These are phyloP conservation scores for Acyrthosiphon pisum DNA, from an alignment of 1,140 invertebrate genomes.

Conservation along the genomic window DNA sequence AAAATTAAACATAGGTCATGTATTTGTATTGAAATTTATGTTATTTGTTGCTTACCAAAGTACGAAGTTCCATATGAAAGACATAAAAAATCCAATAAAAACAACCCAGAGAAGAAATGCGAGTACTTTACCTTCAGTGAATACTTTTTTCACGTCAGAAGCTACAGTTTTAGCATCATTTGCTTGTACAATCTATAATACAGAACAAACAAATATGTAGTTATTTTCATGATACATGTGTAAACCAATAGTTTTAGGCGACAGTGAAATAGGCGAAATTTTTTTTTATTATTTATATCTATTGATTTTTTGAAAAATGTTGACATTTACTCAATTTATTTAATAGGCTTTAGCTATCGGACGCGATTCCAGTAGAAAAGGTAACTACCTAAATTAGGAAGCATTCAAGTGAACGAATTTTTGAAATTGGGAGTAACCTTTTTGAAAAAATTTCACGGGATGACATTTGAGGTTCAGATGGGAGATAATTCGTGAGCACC, in stretches of 20 bases:
- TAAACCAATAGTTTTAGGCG: neutral
- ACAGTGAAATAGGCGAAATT: no score
- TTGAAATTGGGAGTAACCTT: no score
- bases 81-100: constrained; percentile 82
- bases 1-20: neutral
- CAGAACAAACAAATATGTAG: neutral
- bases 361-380: no score
- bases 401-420: no score
- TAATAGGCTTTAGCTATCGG: no score
- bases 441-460: no score
- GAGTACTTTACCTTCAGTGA: constrained; percentile 70
- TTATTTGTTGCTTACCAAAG: constrained; percentile 69
- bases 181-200: constrained; percentile 18
- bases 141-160: constrained; percentile 59
- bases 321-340: no score
- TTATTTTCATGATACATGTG: neutral
- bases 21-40: neutral
- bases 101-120: constrained; percentile 80
- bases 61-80: constrained; percentile 85
- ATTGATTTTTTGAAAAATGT: no score
- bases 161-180: neutral
- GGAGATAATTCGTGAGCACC: no score
- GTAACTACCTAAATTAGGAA: no score
- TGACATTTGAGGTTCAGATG: no score
- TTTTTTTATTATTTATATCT: no score